Percentiles rank a stretch among this genome's conserved stretches.
Conservation (phyloP, 1,140 invertebrate species). For the Watersipora subatra region DNA sequence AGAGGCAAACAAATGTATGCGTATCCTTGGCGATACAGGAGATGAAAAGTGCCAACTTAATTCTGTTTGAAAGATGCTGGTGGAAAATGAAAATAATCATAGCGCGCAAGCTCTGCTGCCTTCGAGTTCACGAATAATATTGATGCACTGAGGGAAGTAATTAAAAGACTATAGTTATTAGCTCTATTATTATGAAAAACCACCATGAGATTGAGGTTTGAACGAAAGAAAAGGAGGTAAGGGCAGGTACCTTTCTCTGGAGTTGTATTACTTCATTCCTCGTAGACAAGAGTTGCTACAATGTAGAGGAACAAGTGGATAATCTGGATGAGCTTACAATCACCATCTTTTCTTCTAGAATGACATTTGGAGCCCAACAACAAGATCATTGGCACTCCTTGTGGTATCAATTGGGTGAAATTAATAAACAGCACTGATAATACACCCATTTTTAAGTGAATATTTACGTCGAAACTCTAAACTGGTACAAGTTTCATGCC, state of each 20-base stretch:
- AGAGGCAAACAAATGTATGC: too few relatives aligned
- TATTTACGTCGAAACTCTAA: constrained; percentile 8
- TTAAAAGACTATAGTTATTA: not conserved
- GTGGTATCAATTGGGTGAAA: too few relatives aligned
- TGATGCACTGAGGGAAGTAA: too few relatives aligned
- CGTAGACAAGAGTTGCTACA: not conserved
- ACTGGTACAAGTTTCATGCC: constrained; percentile 11
- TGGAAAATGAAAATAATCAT: too few relatives aligned
- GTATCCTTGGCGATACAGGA: too few relatives aligned
- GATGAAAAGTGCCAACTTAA: too few relatives aligned
- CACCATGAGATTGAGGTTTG: not conserved
- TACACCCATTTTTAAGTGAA: not conserved
- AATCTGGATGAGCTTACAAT: not conserved
- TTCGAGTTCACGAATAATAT: too few relatives aligned
- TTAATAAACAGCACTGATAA: not conserved
- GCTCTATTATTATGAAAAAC: not conserved
- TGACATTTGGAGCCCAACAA: too few relatives aligned
- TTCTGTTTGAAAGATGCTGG: too few relatives aligned
- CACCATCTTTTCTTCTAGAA: not conserved
- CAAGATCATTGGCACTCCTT: too few relatives aligned
- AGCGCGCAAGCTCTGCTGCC: too few relatives aligned
- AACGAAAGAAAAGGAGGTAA: not conserved
- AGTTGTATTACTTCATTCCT: not conserved
- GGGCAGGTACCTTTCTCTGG: not conserved
- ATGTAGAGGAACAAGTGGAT: too few relatives aligned